Evolutionary conservation across 2,888 invertebrate species (phyloP).

Genomic region (Escarpia spicata): DNA sequence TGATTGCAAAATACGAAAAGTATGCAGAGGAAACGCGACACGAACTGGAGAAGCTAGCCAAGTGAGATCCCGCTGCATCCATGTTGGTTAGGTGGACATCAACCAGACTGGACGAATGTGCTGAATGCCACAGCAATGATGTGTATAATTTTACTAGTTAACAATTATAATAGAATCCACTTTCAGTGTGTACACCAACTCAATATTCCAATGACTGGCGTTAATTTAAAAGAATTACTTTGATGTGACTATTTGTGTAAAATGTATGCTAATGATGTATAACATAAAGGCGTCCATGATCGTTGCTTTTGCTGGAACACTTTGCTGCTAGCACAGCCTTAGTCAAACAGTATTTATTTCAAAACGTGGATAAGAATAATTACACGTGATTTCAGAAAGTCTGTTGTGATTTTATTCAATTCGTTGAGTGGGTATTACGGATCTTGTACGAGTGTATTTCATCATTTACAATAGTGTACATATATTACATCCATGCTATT

Average conservation of each 20-base stretch:
- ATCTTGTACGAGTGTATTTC: background rate
- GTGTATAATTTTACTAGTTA: background rate
- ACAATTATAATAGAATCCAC: background rate
- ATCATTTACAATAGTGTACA: background rate
- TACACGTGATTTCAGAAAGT: background rate
- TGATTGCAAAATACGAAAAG: background rate
- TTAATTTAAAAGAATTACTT: background rate
- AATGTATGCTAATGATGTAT: background rate
- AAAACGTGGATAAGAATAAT: background rate
- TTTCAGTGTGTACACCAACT: no score
- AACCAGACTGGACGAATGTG: background rate
- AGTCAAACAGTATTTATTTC: background rate
- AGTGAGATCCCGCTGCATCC: background rate
- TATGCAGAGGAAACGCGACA: background rate
- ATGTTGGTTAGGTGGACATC: background rate
- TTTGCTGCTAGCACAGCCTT: background rate
- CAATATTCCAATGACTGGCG: no score
- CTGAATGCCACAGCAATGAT: background rate
- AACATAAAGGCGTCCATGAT: background rate
- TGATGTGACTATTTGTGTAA: background rate
- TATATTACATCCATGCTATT: background rate
- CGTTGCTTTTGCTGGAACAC: background rate
- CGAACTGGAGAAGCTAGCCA: background rate
- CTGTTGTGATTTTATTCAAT: background rate
- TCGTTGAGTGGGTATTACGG: background rate